A percentile compares a stretch with the other conserved stretches of the same genome.
Conservation (phyloP, 2,888 invertebrate genomes). For the Eupeodes luniger region DNA sequence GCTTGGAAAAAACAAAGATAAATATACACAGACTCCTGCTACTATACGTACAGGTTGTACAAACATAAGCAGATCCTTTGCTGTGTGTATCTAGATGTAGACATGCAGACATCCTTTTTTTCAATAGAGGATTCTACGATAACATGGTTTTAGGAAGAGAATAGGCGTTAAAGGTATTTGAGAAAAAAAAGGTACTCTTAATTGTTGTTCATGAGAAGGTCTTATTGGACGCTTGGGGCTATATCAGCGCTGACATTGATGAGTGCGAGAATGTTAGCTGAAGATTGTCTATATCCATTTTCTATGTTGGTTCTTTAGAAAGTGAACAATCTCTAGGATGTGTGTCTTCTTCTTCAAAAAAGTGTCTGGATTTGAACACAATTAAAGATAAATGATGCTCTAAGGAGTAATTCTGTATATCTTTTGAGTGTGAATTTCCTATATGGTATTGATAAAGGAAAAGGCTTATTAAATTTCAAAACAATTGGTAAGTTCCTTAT, state of each 20-base stretch:
- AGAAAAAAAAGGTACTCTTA: constrained; percentile 69
- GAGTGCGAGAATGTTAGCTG: constrained; percentile 8
- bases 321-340: not conserved
- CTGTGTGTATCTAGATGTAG: not conserved
- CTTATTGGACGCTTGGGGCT: constrained; percentile 65
- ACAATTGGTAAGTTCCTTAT: no score
- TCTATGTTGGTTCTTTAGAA: not conserved
- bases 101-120: not conserved
- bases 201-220: constrained; percentile 67
- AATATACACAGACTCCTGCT: not conserved
- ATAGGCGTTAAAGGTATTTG: not conserved
- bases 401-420: constrained; percentile 41
- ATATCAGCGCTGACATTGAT: constrained; percentile 33
- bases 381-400: constrained; percentile 58
- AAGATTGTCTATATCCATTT: constrained; percentile 44
- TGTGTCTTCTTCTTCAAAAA: not conserved
- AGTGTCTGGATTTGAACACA: constrained; percentile 33
- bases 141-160: not conserved
- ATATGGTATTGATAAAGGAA: no score
- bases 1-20: not conserved
- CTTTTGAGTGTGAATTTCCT: not conserved
- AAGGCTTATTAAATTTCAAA: no score
- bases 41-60: not conserved
- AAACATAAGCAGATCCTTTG: no score
- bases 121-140: not conserved